Base-by-base conservation (phyloP, 1,140 invertebrate genomes). In the Nymphalis io region DNA sequence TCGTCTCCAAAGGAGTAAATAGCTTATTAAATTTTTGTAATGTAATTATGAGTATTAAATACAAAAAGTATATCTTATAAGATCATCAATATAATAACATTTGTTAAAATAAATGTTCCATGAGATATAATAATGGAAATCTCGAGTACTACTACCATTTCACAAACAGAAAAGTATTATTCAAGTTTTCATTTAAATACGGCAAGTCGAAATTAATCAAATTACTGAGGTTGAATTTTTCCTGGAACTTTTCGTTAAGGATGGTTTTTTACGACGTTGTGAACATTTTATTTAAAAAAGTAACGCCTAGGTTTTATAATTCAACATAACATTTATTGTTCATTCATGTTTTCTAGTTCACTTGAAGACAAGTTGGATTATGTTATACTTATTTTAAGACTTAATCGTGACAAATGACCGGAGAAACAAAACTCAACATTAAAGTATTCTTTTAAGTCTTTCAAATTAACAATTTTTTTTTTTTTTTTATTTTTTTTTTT, bases 151-250 rank as follows among this genome's bases (percentile, higher is more conserved):
- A 18, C 8, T 18, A 12, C 20, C 46, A 51, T 20, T 51, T 51
- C 18, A 20, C 8, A 11, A 20, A 51, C 16, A 20, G 16, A 18
- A 20, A 51, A n/a, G n/a, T 51, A 20, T 51, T n/a, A 3, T 51
- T 21, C 1, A 16, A 10, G 46, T 21, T 20, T 51, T 51, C 46
- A 8, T 51, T 48, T 48, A 18, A 48, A 48, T 18, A 16, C 23
- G 23, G 27, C 8, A 18, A 51, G 16, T 11, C 46, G 10, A 51
- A 51, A 20, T 20, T 51, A 8, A 51, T 51, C 11, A 51, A 21
- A 20, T 51, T 51, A 51, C 11, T 51, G 18, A 51, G 46, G 46
- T 51, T 51, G 16, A 51, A 51, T 12, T 11, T 51, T 51, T 51
- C 18, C 18, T 18, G 18, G 18, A 51, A 51, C 46, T 51, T 18